A percentile compares a stretch with the other conserved stretches of the same genome.
Evolutionary conservation across 2,888 invertebrate genomes (phyloP).

Genomic region (Tupiocoris notatus): DNA sequence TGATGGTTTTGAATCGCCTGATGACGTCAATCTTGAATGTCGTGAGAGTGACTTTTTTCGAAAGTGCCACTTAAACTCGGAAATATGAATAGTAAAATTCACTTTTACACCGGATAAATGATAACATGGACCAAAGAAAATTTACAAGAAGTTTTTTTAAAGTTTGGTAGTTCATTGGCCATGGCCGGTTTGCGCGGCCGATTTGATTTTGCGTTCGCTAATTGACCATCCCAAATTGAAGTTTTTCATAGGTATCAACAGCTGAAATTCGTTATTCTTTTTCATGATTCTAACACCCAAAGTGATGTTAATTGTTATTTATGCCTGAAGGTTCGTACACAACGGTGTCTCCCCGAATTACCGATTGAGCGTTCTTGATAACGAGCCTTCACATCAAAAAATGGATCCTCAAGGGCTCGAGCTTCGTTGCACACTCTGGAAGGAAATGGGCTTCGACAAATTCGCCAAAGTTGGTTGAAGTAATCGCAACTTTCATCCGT

Average conservation of each 20-base stretch:
- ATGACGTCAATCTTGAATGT: not conserved
- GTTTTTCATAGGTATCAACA: no score
- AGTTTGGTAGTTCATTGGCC: no score
- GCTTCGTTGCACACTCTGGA: constrained; percentile 69
- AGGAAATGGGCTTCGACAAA: constrained; percentile 41
- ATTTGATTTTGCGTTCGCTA: no score
- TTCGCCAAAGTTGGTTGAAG: constrained; percentile 45
- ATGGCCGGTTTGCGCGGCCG: no score
- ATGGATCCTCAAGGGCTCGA: constrained; percentile 50
- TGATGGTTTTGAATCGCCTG: not conserved
- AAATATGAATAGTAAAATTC: no score
- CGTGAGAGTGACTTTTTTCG: no score
- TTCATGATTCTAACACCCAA: not conserved
- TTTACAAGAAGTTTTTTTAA: no score
- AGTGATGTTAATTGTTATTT: not conserved
- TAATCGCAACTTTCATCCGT: not conserved
- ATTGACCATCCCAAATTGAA: no score
- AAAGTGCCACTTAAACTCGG: no score
- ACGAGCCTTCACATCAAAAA: constrained; percentile 65
- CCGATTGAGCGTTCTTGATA: constrained; percentile 58
- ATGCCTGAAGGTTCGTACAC: constrained; percentile 10
- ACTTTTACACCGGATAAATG: no score
- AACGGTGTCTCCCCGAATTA: constrained; percentile 54
- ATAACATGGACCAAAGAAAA: no score
- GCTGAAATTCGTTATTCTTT: no score